Base-by-base conservation (phyloP, 1,140 invertebrate species). In the Ceratina calcarata region DNA sequence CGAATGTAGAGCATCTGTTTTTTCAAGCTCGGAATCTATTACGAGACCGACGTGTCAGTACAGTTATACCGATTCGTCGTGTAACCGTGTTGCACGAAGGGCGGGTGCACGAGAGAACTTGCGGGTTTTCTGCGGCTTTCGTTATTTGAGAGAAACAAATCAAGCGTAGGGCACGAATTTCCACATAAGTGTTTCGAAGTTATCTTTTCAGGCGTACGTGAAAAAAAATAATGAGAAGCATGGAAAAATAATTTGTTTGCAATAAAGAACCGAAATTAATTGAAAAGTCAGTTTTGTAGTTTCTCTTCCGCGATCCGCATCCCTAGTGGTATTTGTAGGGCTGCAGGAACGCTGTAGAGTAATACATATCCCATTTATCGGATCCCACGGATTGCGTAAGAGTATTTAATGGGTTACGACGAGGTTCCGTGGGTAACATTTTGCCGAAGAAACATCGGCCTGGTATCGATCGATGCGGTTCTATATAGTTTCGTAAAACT, bases 301-400 rank as follows among this genome's bases (percentile, higher is more conserved):
- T 45, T 60, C 13, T n/a, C 16, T n/a, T 55, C 22, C 6, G 22
- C 10, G 18, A 27, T 37, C 32, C 18, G 3, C 8, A 27, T 12
- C 70, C 37, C n/a, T 8, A 13, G 24, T 58, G 78, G 80, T 76
- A 89, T 84, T 90, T 90, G 69, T 89, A 85, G 57, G 83, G 83
- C 58, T 78, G 83, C 87, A 22, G 78, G 68, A 85, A 88, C 68
- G 61, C 65, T 60, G 72, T 72, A 79, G 61, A 58, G 20, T 73
- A 66, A 74, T 84, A 75, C 80, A 80, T 88, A 82, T 71, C 71
- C 80, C 78, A 80, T 85, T 89, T 88, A 87, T 88, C 78, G 81
- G 88, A 86, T 87, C 60, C 72, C 71, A 60, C 49, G 71, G 66
- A 83, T 90, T 87, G 87, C 78, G 77, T 89, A 90, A 90, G 76